Evolutionary conservation across 2,113 vertebrate species (phyloP).

Genomic region (Forbesichthys agassizii): DNA sequence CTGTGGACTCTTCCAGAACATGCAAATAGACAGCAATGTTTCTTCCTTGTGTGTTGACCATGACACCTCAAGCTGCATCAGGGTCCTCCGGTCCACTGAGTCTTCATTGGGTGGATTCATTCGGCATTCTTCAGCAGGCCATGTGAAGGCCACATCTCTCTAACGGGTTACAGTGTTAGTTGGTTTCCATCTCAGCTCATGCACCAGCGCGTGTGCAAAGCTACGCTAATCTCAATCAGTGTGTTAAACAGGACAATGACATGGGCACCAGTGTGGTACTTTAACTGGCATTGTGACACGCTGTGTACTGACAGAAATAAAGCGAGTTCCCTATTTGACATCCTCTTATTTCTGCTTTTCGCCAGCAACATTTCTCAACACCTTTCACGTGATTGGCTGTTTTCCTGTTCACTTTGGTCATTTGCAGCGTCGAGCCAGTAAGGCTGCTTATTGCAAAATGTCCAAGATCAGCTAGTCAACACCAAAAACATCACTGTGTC

Average conservation of each 20-base stretch:
- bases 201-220: too few species aligned
- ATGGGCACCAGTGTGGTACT: background rate
- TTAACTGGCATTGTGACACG: conserved; percentile 59
- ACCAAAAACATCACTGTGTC: background rate
- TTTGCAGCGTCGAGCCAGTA: background rate
- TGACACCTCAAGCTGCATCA: too few species aligned
- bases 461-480: background rate
- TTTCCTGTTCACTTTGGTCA: background rate
- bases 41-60: too few species aligned
- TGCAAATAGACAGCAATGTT: too few species aligned
- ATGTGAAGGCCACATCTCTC: too few species aligned
- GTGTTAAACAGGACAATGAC: background rate
- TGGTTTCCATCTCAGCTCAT: too few species aligned
- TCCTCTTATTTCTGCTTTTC: conserved; percentile 65
- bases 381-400: conserved; percentile 22
- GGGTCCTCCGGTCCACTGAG: too few species aligned
- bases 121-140: too few species aligned
- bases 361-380: conserved; percentile 61
- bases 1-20: too few species aligned
- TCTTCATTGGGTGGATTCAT: too few species aligned
- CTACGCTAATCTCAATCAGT: too few species aligned
- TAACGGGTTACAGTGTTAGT: too few species aligned
- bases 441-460: background rate
- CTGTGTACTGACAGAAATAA: conserved; percentile 67
- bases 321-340: conserved; percentile 74